Base-by-base conservation (phyloP, 2,797 vertebrate genomes). In the Karalla daura region DNA sequence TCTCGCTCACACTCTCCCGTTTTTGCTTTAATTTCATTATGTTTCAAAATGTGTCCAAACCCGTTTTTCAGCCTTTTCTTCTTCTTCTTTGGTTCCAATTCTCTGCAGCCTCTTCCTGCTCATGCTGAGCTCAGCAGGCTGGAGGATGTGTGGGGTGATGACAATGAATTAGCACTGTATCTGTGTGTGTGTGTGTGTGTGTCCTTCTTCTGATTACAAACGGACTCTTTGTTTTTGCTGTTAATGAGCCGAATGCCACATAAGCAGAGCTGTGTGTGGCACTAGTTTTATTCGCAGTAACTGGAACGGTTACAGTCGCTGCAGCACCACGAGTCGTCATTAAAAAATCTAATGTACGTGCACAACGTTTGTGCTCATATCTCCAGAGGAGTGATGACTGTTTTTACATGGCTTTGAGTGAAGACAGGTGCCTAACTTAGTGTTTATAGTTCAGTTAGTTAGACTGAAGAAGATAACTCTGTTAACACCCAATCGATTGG, bases 61-160 rank as follows among this genome's bases (percentile, higher is more conserved):
- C n/a, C n/a, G 13, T 51, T 25, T 54, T 24, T 1, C 5, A 30
- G 28, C 28, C 28, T 30, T 10, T 30, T 30, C 10, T n/a, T 30
- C 10, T 30, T 7, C 28, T n/a, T n/a, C n/a, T n/a, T n/a, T n/a
- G n/a, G 10, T 30, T 37, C n/a, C 18, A 47, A 47, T 32, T 52
- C 33, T 1, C 25, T 15, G 23, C n/a, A 20, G 43, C 24, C 30
- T 51, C 67, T 50, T 72, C 59, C 63, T 75, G 36, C 32, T 50
- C 41, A 13, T 36, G 66, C 77, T 75, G 60, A 80, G 63, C 52
- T 72, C 68, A 63, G 74, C 58, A 63, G 54, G 49, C 35, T 25
- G 46, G 30, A 59, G 62, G 58, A 63, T 36, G 52, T 74, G 58
- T 18, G 60, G 36, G 33, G 21, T 17, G 72, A 39, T 55, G 75